A percentile compares a stretch with the other conserved stretches of the same genome.
These are phyloP conservation scores for Eonycteris spelaea DNA, from an alignment of 2,113 vertebrate species.

Conservation along the genomic window DNA sequence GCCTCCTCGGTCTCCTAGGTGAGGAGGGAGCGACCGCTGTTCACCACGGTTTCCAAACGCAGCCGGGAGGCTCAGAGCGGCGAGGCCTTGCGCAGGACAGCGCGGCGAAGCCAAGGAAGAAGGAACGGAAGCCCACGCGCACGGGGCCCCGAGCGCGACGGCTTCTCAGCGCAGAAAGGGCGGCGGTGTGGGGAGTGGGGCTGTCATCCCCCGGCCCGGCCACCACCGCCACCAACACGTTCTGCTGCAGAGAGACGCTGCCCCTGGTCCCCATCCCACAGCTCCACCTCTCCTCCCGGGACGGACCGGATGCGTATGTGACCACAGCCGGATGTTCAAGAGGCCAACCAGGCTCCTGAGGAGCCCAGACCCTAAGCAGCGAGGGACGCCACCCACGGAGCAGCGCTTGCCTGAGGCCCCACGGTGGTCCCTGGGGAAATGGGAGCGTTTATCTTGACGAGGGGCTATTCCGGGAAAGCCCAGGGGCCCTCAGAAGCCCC, in stretches of 20 bases:
- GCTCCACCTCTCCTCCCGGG: neutral
- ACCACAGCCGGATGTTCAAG: fast-evolving
- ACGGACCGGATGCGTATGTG: fast-evolving
- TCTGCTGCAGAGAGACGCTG: neutral
- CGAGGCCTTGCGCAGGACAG: neutral
- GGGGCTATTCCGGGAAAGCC: neutral
- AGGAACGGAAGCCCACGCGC: fast-evolving
- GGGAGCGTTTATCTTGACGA: neutral
- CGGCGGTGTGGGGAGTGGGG: fast-evolving
- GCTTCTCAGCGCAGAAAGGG: neutral
- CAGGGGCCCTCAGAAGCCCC: neutral
- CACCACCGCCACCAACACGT: neutral
- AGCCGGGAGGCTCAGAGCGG: neutral
- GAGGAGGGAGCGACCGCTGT: fast-evolving
- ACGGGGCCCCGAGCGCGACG: fast-evolving
- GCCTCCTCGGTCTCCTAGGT: neutral
- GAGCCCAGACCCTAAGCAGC: fast-evolving
- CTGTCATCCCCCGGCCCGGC: fast-evolving
- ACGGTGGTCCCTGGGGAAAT: neutral
- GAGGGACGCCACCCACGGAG: fast-evolving
- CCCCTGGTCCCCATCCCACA: fast-evolving
- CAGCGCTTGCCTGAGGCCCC: too few relatives aligned
- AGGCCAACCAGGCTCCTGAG: neutral
- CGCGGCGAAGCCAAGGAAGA: fast-evolving
- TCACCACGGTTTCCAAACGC: fast-evolving